A percentile compares a stretch with the other conserved stretches of the same genome.
Evolutionary conservation across 2,888 invertebrate species (phyloP).

Genomic region (Eupithecia centaureata): DNA sequence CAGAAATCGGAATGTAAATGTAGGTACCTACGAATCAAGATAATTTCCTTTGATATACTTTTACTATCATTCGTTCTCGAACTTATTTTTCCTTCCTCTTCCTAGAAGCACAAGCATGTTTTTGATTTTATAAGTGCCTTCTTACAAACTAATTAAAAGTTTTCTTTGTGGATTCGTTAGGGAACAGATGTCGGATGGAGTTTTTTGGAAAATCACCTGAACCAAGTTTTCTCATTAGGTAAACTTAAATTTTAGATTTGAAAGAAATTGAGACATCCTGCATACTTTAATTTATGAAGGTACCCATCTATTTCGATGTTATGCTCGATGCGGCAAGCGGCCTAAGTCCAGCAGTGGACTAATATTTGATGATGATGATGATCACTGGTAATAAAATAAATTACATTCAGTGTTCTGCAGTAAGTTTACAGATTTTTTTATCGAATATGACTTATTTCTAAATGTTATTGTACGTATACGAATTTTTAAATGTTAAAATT

Average conservation of each 20-base stretch:
- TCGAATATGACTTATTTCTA: no score
- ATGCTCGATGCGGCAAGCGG: no score
- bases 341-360: no score
- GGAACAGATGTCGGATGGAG: slow-evolving; percentile 35
- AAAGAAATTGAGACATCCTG: slow-evolving; percentile 18
- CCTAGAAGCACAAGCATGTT: background rate
- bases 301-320: background rate
- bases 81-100: background rate
- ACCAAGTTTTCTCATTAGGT: slow-evolving; percentile 41
- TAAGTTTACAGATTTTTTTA: no score
- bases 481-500: no score
- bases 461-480: no score
- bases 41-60: background rate
- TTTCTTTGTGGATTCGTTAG: slow-evolving; percentile 32
- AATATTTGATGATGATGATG: no score
- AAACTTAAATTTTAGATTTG: slow-evolving; percentile 7
- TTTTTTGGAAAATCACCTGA: slow-evolving; percentile 35
- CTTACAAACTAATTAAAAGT: slow-evolving; percentile 40
- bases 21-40: no score
- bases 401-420: no score
- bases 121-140: slow-evolving; percentile 2
- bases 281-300: background rate
- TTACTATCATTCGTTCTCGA: background rate
- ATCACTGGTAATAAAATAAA: no score
- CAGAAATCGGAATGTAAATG: no score